Evolutionary conservation across 2,888 invertebrate species (phyloP).

Genomic region (Drosophila putrida): DNA sequence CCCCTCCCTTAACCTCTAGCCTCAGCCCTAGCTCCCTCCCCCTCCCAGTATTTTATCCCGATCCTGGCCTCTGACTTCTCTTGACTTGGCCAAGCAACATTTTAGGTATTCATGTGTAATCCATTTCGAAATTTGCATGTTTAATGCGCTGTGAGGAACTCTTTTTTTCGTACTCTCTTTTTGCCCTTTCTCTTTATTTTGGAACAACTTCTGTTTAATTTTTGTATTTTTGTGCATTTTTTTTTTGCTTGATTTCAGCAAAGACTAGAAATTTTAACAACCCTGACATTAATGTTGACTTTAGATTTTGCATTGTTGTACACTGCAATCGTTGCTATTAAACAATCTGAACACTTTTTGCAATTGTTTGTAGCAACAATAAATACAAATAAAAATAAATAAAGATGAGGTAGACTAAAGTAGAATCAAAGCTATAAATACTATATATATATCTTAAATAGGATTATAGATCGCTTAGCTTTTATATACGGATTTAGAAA

Average conservation of each 20-base stretch:
- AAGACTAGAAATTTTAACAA: conserved; percentile 18
- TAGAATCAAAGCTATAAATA: no score
- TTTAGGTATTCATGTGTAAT: conserved; percentile 67
- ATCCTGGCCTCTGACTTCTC: conserved; percentile 19
- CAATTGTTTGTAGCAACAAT: not conserved
- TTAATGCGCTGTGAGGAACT: conserved; percentile 63
- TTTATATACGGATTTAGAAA: no score
- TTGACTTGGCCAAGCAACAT: conserved; percentile 24
- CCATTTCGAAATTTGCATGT: conserved; percentile 71
- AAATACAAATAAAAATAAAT: not conserved
- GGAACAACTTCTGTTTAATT: conserved; percentile 2
- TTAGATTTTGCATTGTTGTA: conserved; percentile 24
- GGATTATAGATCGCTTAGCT: no score
- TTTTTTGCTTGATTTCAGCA: conserved; percentile 32
- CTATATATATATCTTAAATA: no score
- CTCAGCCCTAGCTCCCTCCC: not conserved
- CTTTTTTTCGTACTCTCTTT: conserved; percentile 5
- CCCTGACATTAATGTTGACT: conserved; percentile 52
- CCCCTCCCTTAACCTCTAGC: not conserved
- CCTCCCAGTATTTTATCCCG: not conserved
- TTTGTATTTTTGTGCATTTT: not conserved
- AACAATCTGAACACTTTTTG: not conserved
- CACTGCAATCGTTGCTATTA: not conserved
- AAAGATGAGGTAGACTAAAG: not conserved
- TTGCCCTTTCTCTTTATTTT: not conserved